Evolutionary conservation across 2,888 invertebrate genomes (phyloP).

Genomic region (Drosophila birchii): DNA sequence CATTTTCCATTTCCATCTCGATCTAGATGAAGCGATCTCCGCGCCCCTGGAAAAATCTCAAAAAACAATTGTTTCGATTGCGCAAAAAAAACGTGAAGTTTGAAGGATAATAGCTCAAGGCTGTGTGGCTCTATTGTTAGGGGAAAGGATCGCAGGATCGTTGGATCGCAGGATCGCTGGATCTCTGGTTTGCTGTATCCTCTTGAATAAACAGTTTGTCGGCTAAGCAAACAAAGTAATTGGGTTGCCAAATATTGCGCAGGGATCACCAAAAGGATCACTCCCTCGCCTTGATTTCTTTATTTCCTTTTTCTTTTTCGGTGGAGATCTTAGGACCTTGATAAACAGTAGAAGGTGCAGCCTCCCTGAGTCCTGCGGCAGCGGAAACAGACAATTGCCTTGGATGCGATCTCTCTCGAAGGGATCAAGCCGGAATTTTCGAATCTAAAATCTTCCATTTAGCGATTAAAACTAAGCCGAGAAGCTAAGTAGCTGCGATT

Average conservation of each 20-base stretch:
- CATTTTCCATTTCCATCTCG: slow-evolving; percentile 4
- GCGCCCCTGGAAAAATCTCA: slow-evolving; percentile 12
- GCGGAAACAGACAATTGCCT: slow-evolving; percentile 74
- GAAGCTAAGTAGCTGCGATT: slow-evolving; percentile 66
- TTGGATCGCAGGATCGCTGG: slow-evolving; percentile 34
- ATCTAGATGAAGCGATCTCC: slow-evolving; percentile 1
- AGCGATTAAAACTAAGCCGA: slow-evolving; percentile 51
- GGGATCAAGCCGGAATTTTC: background rate
- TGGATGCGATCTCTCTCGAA: background rate
- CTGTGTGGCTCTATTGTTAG: slow-evolving; percentile 73
- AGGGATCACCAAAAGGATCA: slow-evolving; percentile 19
- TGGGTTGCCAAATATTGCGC: slow-evolving; percentile 77
- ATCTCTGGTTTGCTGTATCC: background rate
- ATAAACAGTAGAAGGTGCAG: slow-evolving; percentile 30
- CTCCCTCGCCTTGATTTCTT: slow-evolving; percentile 14
- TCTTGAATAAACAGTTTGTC: slow-evolving; percentile 71
- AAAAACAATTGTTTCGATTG: slow-evolving; percentile 74
- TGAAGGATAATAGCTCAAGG: slow-evolving; percentile 74
- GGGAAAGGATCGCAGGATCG: background rate
- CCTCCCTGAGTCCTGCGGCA: slow-evolving; percentile 36
- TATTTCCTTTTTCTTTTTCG: background rate
- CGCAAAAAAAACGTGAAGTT: slow-evolving; percentile 51
- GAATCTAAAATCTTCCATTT: background rate
- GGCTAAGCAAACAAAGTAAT: slow-evolving; percentile 77
- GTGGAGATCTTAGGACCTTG: slow-evolving; percentile 56